Conservation (phyloP, 1,140 invertebrate genomes). For the Pogonomyrmex barbatus region DNA sequence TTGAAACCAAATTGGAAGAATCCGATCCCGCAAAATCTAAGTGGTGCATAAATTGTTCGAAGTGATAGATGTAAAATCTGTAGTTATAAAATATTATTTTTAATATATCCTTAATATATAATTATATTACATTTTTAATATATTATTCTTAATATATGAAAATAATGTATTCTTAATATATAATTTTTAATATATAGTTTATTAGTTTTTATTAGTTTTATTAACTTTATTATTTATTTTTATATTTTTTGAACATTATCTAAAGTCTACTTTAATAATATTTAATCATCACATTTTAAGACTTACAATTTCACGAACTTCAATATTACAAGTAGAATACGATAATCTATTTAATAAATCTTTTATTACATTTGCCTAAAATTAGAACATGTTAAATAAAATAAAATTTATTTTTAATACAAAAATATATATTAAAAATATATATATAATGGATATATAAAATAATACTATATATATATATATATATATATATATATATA, state of each 20-base stretch:
- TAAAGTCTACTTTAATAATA: background rate
- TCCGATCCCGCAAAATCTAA: slow-evolving; percentile 26
- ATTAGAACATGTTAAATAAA: background rate
- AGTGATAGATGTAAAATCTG: slow-evolving; percentile 25
- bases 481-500: too few relatives aligned
- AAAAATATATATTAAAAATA: background rate
- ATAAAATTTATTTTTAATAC: background rate
- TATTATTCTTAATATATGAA: too few relatives aligned
- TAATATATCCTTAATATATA: too few relatives aligned
- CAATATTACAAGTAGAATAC: background rate
- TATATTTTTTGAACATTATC: background rate
- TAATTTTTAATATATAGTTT: too few relatives aligned
- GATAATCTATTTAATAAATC: slow-evolving; percentile 3
- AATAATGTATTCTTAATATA: too few relatives aligned
- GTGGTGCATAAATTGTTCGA: background rate
- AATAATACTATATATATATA: too few relatives aligned
- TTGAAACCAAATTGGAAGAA: slow-evolving; percentile 41
- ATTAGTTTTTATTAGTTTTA: background rate
- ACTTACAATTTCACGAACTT: slow-evolving; percentile 14
- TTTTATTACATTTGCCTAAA: slow-evolving; percentile 18
- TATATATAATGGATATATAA: too few relatives aligned
- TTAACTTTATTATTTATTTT: too few relatives aligned
- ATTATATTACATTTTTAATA: too few relatives aligned
- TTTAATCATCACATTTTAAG: background rate
- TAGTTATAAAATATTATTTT: background rate